These are phyloP conservation scores for Hemiscyllium ocellatum DNA, from an alignment of 2,113 vertebrate species.

Conservation along the genomic window DNA sequence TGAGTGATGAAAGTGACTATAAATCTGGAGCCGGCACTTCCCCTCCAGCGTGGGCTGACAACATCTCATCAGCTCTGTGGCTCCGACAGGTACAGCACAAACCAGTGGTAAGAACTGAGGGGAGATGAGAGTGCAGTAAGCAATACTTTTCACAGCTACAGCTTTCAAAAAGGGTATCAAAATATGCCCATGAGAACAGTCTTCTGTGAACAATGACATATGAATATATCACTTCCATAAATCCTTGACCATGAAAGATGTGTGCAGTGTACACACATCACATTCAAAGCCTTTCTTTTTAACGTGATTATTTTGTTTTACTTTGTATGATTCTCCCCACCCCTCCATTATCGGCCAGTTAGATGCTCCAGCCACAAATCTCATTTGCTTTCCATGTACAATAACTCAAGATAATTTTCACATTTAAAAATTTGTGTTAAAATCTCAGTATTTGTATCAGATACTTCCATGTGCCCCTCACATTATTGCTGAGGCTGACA, in stretches of 20 bases:
- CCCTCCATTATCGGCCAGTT: neutral
- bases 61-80: constrained; percentile 29
- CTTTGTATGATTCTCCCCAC: neutral
- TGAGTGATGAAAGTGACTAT: constrained; percentile 34
- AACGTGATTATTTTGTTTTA: neutral
- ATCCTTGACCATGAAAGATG: constrained; percentile 32
- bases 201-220: constrained; percentile 26
- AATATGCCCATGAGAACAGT: constrained; percentile 31
- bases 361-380: neutral
- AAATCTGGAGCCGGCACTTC: constrained; percentile 26
- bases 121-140: constrained; percentile 25
- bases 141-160: constrained; percentile 18
- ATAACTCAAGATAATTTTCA: neutral
- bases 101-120: constrained; percentile 21
- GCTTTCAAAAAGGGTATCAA: constrained; percentile 16
- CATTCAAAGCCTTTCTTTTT: neutral
- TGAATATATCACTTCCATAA: constrained; percentile 34
- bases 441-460: neutral
- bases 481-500: neutral
- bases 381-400: neutral
- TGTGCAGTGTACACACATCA: neutral
- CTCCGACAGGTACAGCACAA: constrained; percentile 19
- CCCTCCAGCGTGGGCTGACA: constrained; percentile 21
- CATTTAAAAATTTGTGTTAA: neutral
- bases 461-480: neutral